Evolutionary conservation across 2,797 vertebrate genomes (phyloP), one percentile per base, ranked within the genome.

Genomic region (Anomalospiza imberbis): DNA sequence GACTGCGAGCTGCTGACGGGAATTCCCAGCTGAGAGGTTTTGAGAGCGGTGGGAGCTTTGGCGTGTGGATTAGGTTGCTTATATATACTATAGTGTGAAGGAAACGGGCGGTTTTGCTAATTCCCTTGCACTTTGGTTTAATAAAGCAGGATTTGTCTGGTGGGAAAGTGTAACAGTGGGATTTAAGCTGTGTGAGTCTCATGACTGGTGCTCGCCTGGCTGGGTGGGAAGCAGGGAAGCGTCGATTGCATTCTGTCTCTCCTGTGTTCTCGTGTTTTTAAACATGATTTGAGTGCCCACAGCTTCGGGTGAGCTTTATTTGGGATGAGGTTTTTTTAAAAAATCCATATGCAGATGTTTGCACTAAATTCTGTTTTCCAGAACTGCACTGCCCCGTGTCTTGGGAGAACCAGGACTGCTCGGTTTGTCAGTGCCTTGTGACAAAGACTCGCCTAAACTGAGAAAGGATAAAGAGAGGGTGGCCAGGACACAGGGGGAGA

Each of bases 71-170:
- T 92, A 82, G 72, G 81, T 80, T 83, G 87, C 76, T 91, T 57
- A 20, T 66, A 42, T n/a, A 47, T 3, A 7, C 71, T 57, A 2
- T 8, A 54, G 54, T 10, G 77, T 22, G 91, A 89, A 85, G 87
- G 87, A 88, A 93, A 78, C 12, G 10, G 91, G 87, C 55, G 31
- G 90, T 75, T 93, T 91, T 78, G 80, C 83, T 94, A 94, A 91
- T 95, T 91, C 88, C 74, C 42, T 85, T 84, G 80, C 86, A 74
- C 89, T 95, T 92, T 17, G 78, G 85, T 85, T 93, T 88, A 93
- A 85, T 91, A 79, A 92, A 91, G 67, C 5, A 85, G 93, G 94
- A 89, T 92, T 86, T 93, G 94, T 80, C 84, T 82, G 84, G 81
- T 77, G 90, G 92, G 92, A 92, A 96, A 94, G 86, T 15, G 82